These are phyloP conservation scores for Gallirallus australis DNA, from an alignment of 2,797 vertebrate genomes.

Conservation along the genomic window DNA sequence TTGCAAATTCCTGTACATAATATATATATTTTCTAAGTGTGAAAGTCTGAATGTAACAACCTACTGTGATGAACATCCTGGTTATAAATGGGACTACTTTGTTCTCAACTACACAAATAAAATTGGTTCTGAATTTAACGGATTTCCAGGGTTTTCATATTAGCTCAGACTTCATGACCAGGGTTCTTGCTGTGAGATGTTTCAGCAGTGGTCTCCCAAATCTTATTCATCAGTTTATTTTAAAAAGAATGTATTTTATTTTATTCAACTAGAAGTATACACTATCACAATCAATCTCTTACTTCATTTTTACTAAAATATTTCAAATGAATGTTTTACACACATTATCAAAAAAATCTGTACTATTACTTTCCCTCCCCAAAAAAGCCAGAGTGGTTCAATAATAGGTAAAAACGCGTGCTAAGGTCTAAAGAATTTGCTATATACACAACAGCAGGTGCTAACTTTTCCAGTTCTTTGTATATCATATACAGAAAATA, in stretches of 20 bases:
- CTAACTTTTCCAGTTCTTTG: constrained; percentile 68
- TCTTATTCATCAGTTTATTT: constrained; percentile 54
- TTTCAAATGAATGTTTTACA: constrained; percentile 82
- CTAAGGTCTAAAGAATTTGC: constrained; percentile 79
- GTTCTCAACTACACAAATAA: constrained; percentile 76
- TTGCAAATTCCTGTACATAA: constrained; percentile 80
- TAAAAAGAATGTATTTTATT: constrained; percentile 83
- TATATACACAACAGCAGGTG: constrained; percentile 77
- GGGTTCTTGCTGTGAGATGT: neutral
- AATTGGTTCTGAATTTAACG: constrained; percentile 68
- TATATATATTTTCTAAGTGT: constrained; percentile 81
- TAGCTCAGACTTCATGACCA: neutral
- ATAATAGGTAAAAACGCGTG: constrained; percentile 82
- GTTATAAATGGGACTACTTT: constrained; percentile 72
- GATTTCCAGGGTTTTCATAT: neutral
- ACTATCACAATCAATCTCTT: constrained; percentile 79
- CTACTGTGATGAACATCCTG: constrained; percentile 79
- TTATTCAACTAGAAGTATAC: constrained; percentile 87
- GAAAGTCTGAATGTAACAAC: constrained; percentile 79
- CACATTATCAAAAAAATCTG: constrained; percentile 84
- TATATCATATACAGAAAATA: constrained; percentile 74
- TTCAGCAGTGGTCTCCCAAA: neutral
- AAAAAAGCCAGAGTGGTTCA: constrained; percentile 76
- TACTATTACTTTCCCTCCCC: constrained; percentile 69
- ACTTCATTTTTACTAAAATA: constrained; percentile 85